phyloP scores from a whole-genome alignment of 2,113 vertebrate species.

The Chiloscyllium plagiosum region DNA sequence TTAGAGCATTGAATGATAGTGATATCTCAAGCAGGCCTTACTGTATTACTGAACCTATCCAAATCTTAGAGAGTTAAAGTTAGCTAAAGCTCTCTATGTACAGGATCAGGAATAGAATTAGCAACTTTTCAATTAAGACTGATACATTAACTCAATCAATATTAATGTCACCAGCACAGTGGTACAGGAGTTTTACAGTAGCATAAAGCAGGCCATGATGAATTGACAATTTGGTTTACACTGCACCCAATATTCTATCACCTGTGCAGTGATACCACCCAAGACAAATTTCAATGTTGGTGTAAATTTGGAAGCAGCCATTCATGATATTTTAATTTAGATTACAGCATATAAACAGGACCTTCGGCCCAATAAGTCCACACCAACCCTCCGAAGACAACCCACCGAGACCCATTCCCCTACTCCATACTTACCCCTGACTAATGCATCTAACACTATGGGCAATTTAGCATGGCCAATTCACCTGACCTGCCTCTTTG shows the following conservation, averaged over 20 bases:
- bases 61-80: background rate
- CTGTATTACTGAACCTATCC: background rate
- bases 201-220: background rate
- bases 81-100: background rate
- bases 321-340: too few relatives aligned
- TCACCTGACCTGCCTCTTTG: too few relatives aligned
- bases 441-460: too few relatives aligned
- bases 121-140: background rate
- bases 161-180: background rate
- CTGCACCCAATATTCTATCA: background rate
- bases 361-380: too few relatives aligned
- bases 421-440: too few relatives aligned
- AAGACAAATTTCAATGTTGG: background rate
- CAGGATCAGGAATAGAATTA: background rate
- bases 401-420: too few relatives aligned
- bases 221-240: background rate
- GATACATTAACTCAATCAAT: background rate
- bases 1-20: background rate
- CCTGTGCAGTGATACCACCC: background rate
- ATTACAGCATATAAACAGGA: too few relatives aligned
- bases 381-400: too few relatives aligned
- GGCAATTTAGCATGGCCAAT: too few relatives aligned
- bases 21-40: background rate
- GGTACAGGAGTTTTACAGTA: background rate
- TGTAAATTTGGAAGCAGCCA: background rate